Conservation (phyloP, 2,113 vertebrate genomes). For the Macrotis lagotis region DNA sequence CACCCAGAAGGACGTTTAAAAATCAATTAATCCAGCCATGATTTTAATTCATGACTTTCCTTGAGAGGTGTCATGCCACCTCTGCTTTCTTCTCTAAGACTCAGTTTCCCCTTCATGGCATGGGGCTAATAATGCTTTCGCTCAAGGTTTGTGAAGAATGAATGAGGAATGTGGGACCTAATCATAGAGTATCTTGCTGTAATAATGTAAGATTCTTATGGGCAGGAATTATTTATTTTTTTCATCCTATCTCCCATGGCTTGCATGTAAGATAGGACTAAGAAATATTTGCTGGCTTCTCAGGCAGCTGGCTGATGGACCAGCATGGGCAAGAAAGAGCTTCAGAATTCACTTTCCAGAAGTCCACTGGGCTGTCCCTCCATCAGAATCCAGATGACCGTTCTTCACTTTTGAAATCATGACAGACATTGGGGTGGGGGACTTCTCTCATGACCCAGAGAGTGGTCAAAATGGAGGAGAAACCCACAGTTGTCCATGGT, state of each 20-base stretch:
- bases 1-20: not conserved
- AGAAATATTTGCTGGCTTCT: not conserved
- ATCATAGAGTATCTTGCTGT: not conserved
- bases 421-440: not conserved
- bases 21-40: not conserved
- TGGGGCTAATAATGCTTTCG: not conserved
- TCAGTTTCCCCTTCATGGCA: not conserved
- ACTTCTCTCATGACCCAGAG: not conserved
- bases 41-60: not conserved
- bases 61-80: not conserved
- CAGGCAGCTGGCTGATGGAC: not conserved
- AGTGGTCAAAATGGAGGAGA: not conserved
- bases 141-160: not conserved
- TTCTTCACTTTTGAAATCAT: not conserved
- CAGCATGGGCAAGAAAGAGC: no score
- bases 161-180: not conserved
- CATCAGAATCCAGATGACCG: not conserved
- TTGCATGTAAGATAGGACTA: not conserved
- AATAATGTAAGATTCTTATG: not conserved
- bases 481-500: not conserved
- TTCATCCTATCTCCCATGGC: not conserved
- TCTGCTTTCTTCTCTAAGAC: not conserved
- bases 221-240: not conserved
- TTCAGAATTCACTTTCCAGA: not conserved
- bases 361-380: not conserved